Evolutionary conservation across 1,140 invertebrate species (phyloP).

Genomic region (Oscheius sp.): DNA sequence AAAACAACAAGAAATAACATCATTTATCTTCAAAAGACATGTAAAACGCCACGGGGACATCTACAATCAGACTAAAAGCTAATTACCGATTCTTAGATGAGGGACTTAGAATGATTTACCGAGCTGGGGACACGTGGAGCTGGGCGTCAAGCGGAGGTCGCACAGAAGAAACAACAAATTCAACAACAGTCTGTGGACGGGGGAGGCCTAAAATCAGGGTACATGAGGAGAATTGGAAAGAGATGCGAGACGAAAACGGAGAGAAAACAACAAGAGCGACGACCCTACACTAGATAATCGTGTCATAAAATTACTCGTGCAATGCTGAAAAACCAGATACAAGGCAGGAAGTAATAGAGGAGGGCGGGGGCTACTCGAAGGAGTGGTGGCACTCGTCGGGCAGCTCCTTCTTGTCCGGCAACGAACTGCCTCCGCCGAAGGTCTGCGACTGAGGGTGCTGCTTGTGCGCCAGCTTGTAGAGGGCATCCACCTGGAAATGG

Average conservation of each 20-base stretch:
- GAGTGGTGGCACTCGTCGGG: constrained; percentile 15
- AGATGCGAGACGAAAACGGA: background rate
- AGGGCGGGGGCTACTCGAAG: background rate
- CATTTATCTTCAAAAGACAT: too few relatives aligned
- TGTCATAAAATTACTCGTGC: background rate
- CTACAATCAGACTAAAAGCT: too few relatives aligned
- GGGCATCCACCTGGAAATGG: constrained; percentile 31
- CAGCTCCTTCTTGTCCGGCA: background rate
- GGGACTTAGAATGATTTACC: too few relatives aligned
- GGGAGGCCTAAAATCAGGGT: background rate
- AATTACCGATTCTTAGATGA: too few relatives aligned
- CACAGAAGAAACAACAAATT: constrained; percentile 10
- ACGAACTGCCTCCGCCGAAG: constrained; percentile 27
- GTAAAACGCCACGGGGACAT: too few relatives aligned
- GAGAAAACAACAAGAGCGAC: constrained; percentile 3
- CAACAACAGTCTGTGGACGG: constrained; percentile 4
- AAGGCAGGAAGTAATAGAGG: background rate
- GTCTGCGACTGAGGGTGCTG: constrained; percentile 29
- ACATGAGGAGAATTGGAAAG: background rate
- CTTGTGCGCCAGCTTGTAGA: constrained; percentile 23
- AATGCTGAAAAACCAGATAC: background rate
- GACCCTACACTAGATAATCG: background rate
- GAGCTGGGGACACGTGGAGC: too few relatives aligned
- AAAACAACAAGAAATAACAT: too few relatives aligned
- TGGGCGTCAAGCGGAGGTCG: too few relatives aligned